These are phyloP conservation scores for Listronotus oregonensis DNA, from an alignment of 1,140 invertebrate genomes.

Conservation along the genomic window DNA sequence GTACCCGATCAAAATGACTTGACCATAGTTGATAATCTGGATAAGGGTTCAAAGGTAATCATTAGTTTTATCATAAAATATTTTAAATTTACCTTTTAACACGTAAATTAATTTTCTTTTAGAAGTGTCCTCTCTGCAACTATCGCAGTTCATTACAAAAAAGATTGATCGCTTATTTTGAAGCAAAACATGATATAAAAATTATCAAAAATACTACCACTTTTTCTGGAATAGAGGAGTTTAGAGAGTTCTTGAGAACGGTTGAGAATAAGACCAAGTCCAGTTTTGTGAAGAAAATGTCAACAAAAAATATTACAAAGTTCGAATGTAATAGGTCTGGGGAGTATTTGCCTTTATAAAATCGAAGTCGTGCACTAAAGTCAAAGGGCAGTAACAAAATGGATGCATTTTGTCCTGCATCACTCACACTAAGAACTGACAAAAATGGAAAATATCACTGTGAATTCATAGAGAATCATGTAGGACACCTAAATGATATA, in stretches of 20 bases:
- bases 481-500: no score
- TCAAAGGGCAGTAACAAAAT: constrained; percentile 3
- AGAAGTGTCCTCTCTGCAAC: constrained; percentile 4
- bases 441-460: not conserved
- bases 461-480: not conserved
- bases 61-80: not conserved
- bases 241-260: no score
- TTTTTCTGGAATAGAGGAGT: constrained; percentile 4
- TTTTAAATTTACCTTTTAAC: constrained; percentile 2
- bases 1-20: not conserved
- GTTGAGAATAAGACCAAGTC: no score
- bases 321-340: constrained; percentile 12
- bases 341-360: constrained; percentile 8
- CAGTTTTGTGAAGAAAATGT: not conserved
- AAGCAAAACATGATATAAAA: constrained; percentile 11
- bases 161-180: constrained; percentile 5
- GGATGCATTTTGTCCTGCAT: constrained; percentile 7
- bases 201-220: constrained; percentile 1
- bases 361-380: constrained; percentile 3
- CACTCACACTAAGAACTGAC: constrained; percentile 3
- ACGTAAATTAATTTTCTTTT: not conserved
- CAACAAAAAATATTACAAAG: constrained; percentile 3
- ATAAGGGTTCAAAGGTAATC: no score
- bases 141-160: not conserved
- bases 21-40: no score